Base-by-base conservation (phyloP, 2,113 vertebrate genomes). In the Cromileptes altivelis region DNA sequence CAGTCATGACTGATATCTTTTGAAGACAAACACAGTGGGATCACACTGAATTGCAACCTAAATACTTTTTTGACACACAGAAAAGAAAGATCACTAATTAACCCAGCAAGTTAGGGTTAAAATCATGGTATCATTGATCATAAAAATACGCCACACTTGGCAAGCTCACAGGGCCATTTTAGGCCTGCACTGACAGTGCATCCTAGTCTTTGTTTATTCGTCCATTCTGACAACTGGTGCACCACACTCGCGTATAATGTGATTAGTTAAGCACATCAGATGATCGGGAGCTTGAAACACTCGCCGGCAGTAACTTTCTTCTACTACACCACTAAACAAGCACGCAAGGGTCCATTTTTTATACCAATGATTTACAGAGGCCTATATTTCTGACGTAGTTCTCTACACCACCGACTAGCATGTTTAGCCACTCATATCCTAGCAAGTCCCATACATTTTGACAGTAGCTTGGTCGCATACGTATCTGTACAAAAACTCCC, bases 91-190 rank as follows among this genome's bases (percentile, higher is more conserved):
- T 37, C 3, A 60, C 12, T 4, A 55, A 47, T 47, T 17, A 17
- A 45, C 7, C 30, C 3, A 63, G 47, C 45, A 21, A 18, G 10
- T 74, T 18, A 4, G 3, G 4, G 25, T 47, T 70, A 62, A 75
- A 85, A 47, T 56, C 25, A 47, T 70, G 49, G 72, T 74, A 90
- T 86, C 76, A 81, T 69, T 90, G 63, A 81, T 86, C 80, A 87
- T 78, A 91, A 88, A 94, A 95, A 94, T 94, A 94, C 94, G 94
- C 91, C 91, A 95, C 87, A 93, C 74, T 94, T 90, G 88, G 81
- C 81, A 89, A 92, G 83, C 87, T 93, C 84, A 85, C 88, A 91
- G 87, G 92, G 94, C 95, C 95, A 89, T 91, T 92, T 91, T 89
- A 94, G 95, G 94, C 94, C 94, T 89, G 76, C 81, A 67, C 87